phyloP scores from a whole-genome alignment of 2,113 vertebrate genomes.

The Peromyscus californicus region DNA sequence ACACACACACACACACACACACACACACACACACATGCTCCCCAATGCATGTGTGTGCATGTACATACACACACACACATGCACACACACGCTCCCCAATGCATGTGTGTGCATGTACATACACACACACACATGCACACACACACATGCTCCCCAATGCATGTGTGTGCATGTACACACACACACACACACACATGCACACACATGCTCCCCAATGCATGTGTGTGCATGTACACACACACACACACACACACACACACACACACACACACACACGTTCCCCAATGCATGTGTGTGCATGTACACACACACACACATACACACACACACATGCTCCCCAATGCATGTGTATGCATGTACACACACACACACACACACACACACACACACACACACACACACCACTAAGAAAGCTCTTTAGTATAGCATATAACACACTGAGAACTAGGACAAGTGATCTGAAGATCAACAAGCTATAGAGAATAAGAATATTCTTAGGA shows the following conservation, averaged over 20 bases:
- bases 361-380: background rate
- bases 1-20: background rate
- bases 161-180: too few species aligned
- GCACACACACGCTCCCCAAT: too few species aligned
- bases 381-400: background rate
- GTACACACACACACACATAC: background rate
- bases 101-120: too few species aligned
- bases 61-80: background rate
- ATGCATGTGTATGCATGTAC: background rate
- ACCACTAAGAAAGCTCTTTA: background rate
- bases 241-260: background rate
- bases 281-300: too few species aligned
- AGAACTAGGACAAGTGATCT: background rate
- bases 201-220: background rate
- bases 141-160: too few species aligned
- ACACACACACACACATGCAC: background rate
- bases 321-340: background rate
- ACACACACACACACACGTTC: background rate
- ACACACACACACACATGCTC: background rate
- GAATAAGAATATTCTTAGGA: background rate
- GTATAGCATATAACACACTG: background rate
- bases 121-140: too few species aligned
- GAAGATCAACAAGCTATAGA: background rate
- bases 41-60: background rate
- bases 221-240: background rate